Evolutionary conservation across 2,797 vertebrate genomes (phyloP).

Genomic region (Siniperca obscura): DNA sequence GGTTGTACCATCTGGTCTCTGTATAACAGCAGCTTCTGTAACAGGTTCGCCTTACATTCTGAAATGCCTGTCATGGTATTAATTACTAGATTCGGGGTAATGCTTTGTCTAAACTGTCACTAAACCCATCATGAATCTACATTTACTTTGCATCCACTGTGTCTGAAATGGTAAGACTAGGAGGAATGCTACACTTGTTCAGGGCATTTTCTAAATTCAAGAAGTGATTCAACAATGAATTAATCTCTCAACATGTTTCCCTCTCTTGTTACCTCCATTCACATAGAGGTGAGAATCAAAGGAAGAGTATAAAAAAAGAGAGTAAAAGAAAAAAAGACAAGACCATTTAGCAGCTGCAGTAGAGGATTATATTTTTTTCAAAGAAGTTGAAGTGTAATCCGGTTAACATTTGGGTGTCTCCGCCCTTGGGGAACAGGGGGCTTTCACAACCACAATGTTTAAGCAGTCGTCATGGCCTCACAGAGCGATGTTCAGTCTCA

Average conservation of each 20-base stretch:
- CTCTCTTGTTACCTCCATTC: conserved; percentile 38
- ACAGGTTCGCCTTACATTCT: conserved; percentile 52
- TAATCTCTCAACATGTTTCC: conserved; percentile 35
- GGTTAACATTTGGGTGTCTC: conserved; percentile 76
- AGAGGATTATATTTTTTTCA: conserved; percentile 76
- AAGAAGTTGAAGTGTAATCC: conserved; percentile 72
- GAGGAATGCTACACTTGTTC: conserved; percentile 7
- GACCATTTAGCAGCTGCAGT: conserved; percentile 55
- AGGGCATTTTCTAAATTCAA: conserved; percentile 46
- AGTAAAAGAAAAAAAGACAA: conserved; percentile 31
- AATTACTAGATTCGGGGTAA: conserved; percentile 35
- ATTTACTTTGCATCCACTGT: conserved; percentile 32
- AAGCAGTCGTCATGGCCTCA: conserved; percentile 73
- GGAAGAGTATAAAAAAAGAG: conserved; percentile 39
- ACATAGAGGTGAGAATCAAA: conserved; percentile 50
- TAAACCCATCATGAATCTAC: conserved; percentile 34
- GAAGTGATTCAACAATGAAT: conserved; percentile 37
- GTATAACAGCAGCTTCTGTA: conserved; percentile 41
- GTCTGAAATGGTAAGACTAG: conserved; percentile 16
- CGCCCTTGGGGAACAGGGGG: conserved; percentile 60
- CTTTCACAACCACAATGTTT: conserved; percentile 66
- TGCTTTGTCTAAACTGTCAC: conserved; percentile 48
- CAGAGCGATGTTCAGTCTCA: conserved; percentile 79
- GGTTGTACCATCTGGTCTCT: conserved; percentile 50
- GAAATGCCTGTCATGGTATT: conserved; percentile 44